These are phyloP conservation scores for Loripinus fragilis DNA, from an alignment of 2,888 invertebrate genomes.

Conservation along the genomic window DNA sequence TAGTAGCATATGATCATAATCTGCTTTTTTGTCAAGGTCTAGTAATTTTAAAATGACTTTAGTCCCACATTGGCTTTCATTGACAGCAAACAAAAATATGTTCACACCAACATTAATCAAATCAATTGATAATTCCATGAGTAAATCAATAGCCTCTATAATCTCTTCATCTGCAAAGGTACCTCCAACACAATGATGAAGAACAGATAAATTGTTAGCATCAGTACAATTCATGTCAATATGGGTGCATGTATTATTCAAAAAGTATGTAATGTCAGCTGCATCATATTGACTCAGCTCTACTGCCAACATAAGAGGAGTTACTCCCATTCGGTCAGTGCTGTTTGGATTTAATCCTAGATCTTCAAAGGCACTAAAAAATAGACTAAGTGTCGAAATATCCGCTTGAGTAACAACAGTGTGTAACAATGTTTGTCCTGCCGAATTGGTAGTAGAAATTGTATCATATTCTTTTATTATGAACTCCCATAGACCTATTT, in stretches of 20 bases:
- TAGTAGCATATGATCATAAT: too few relatives aligned
- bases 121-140: neutral
- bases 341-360: neutral
- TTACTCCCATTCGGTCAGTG: neutral
- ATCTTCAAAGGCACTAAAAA: too few relatives aligned
- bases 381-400: too few relatives aligned
- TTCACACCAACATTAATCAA: neutral
- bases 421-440: neutral
- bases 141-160: neutral
- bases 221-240: neutral
- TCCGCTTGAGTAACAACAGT: too few relatives aligned
- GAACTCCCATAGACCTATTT: too few relatives aligned
- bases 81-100: neutral
- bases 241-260: neutral
- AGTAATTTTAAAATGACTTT: neutral
- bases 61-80: neutral
- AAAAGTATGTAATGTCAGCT: neutral
- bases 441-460: neutral
- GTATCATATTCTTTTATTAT: too few relatives aligned
- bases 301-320: neutral
- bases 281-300: neutral
- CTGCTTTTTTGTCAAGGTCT: neutral
- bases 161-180: neutral
- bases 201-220: neutral
- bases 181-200: neutral